These are phyloP conservation scores for Melanchra persicariae DNA, from an alignment of 2,888 invertebrate genomes.

Conservation along the genomic window DNA sequence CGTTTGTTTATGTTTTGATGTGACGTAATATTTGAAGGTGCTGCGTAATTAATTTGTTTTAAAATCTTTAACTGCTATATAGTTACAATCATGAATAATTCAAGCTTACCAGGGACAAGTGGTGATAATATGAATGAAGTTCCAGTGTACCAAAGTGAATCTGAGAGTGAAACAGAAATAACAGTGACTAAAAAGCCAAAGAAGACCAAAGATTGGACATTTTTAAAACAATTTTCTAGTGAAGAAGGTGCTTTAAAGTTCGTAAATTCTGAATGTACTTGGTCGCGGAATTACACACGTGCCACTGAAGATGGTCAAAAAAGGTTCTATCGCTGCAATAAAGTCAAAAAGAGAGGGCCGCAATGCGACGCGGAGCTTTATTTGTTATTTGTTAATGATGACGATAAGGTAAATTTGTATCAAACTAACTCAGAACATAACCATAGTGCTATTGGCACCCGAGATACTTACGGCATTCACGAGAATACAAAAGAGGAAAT, in stretches of 20 bases:
- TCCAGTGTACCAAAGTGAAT: slow-evolving; percentile 1
- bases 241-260: too few species aligned
- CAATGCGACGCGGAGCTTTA: slow-evolving; percentile 49
- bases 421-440: slow-evolving; percentile 21
- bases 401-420: slow-evolving; percentile 44
- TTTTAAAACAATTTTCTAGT: too few species aligned
- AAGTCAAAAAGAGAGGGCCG: slow-evolving; percentile 47
- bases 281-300: slow-evolving; percentile 28
- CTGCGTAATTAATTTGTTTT: too few species aligned
- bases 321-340: slow-evolving; percentile 51
- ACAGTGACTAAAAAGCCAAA: slow-evolving; percentile 31
- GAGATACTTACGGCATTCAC: too few species aligned
- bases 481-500: too few species aligned
- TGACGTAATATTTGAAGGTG: too few species aligned
- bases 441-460: too few species aligned
- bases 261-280: slow-evolving; percentile 39
- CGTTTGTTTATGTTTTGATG: too few species aligned
- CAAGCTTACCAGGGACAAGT: too few species aligned
- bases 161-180: not conserved
- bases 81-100: too few species aligned
- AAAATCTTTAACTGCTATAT: too few species aligned
- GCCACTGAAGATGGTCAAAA: slow-evolving; percentile 50
- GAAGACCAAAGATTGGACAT: slow-evolving; percentile 48
- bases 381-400: slow-evolving; percentile 19
- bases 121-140: not conserved